Evolutionary conservation across 2,888 invertebrate genomes (phyloP).

Genomic region (Drosophila siamana): DNA sequence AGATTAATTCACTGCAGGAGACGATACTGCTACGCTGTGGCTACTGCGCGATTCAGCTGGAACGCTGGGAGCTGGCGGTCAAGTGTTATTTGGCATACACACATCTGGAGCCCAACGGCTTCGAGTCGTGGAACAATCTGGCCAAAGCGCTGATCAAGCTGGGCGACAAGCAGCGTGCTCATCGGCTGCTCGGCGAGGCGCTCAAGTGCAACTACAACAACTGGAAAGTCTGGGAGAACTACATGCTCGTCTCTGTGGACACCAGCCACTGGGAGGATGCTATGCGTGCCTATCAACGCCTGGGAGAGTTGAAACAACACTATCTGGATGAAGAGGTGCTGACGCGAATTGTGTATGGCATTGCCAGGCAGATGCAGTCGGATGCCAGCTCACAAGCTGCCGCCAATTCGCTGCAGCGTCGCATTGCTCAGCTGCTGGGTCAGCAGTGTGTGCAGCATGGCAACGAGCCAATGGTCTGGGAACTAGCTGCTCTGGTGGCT

Average conservation of each 20-base stretch:
- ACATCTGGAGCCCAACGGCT: slow-evolving; percentile 93
- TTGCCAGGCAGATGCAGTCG: slow-evolving; percentile 89
- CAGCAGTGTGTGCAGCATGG: slow-evolving; percentile 86
- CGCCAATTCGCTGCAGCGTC: slow-evolving; percentile 83
- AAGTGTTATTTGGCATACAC: slow-evolving; percentile 95
- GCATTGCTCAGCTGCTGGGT: slow-evolving; percentile 79
- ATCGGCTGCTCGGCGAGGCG: slow-evolving; percentile 94
- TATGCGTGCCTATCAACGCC: slow-evolving; percentile 92
- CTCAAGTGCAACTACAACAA: slow-evolving; percentile 96
- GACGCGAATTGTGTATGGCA: slow-evolving; percentile 89
- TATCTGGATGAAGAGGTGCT: slow-evolving; percentile 92
- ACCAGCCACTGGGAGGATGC: slow-evolving; percentile 94
- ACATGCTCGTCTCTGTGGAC: slow-evolving; percentile 94
- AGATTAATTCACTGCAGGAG: slow-evolving; percentile 95
- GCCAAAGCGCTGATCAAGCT: slow-evolving; percentile 96
- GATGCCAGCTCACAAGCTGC: slow-evolving; percentile 88
- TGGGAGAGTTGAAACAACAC: slow-evolving; percentile 93
- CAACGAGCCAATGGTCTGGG: slow-evolving; percentile 92
- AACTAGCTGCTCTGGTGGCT: slow-evolving; percentile 91
- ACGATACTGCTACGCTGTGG: slow-evolving; percentile 94
- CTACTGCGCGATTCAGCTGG: slow-evolving; percentile 91
- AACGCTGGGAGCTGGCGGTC: slow-evolving; percentile 93
- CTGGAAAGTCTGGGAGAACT: slow-evolving; percentile 97
- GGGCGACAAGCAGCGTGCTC: slow-evolving; percentile 94
- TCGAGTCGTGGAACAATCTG: slow-evolving; percentile 99